Evolutionary conservation across 2,797 vertebrate species (phyloP), one percentile per base, ranked within the genome.

Genomic region (Pseudomugil gertrudae): DNA sequence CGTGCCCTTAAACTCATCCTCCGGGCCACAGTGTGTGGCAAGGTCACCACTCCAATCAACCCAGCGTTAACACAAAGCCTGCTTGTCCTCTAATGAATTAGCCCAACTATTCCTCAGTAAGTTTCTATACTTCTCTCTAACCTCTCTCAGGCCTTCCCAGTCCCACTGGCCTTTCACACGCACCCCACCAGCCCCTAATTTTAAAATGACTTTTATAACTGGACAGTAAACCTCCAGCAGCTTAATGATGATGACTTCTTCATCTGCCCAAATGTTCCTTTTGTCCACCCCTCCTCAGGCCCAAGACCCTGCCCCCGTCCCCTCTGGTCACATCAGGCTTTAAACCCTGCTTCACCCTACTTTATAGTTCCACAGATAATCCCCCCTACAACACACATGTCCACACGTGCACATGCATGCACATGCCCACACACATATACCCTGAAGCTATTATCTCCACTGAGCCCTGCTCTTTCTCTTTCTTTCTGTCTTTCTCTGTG

Each of bases 241-340:
- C 93, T 95, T 96, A 96, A 97, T 96, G 95, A 96, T 97, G 95
- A 96, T 95, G 81, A 93, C 95, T 96, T 96, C 95, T 97, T 96
- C 95, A 95, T 96, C 95, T 97, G 96, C 95, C 95, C 95, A 95
- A 96, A 96, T 95, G 95, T 94, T 94, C 93, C 94, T 93, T 96
- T 97, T 96, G 95, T 96, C 91, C 94, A 71, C 76, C 90, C 85
- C 71, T 85, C 83, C 80, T 27, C 7, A 62, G 63, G 80, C 74
- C 80, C 76, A 57, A 85, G 82, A 81, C 89, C 85, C 90, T 84
- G 61, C 89, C 92, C 90, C 92, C 79, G 19, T 43, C n/a, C 40
- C 40, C 40, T n/a, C 40, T 43, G 19, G 40, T 43, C 40, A 43
- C 40, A 43, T 43, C 40, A 43, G 40, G 19, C 40, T 43, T n/a